phyloP scores from a whole-genome alignment of 2,888 invertebrate genomes.

The Campopleginae sp. region DNA sequence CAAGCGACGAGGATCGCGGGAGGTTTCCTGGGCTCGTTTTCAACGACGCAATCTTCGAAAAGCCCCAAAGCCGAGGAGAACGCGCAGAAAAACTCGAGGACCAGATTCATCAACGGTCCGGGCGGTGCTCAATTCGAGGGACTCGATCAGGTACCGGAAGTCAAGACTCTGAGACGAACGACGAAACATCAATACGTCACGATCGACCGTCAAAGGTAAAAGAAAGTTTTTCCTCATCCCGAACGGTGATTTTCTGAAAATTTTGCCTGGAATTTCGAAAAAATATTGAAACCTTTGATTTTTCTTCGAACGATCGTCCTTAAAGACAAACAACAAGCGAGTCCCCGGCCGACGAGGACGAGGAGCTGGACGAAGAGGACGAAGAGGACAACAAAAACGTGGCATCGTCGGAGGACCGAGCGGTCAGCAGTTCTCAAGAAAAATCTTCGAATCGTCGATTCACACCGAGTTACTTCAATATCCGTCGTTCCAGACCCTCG shows the following conservation, averaged over 20 bases:
- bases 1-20: slow-evolving; percentile 74
- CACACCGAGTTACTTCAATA: slow-evolving; percentile 80
- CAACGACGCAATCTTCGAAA: slow-evolving; percentile 80
- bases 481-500: slow-evolving; percentile 79
- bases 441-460: slow-evolving; percentile 73
- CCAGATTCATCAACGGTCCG: slow-evolving; percentile 84
- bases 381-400: slow-evolving; percentile 84
- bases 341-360: slow-evolving; percentile 73
- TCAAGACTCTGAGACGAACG: slow-evolving; percentile 81
- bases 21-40: slow-evolving; percentile 56
- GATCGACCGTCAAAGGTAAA: slow-evolving; percentile 88
- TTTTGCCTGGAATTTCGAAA: neutral
- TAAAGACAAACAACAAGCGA: slow-evolving; percentile 72
- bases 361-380: slow-evolving; percentile 76
- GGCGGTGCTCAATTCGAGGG: slow-evolving; percentile 86
- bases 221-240: neutral
- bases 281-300: neutral
- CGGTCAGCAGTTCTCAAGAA: slow-evolving; percentile 76
- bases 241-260: neutral
- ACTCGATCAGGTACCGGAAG: slow-evolving; percentile 81
- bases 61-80: slow-evolving; percentile 70
- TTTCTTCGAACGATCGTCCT: neutral
- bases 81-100: slow-evolving; percentile 65
- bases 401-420: slow-evolving; percentile 78
- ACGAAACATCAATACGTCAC: slow-evolving; percentile 90